Percentiles rank a stretch among this genome's conserved stretches.
These are phyloP conservation scores for Clivina fossor DNA, from an alignment of 2,888 invertebrate genomes.

Conservation along the genomic window DNA sequence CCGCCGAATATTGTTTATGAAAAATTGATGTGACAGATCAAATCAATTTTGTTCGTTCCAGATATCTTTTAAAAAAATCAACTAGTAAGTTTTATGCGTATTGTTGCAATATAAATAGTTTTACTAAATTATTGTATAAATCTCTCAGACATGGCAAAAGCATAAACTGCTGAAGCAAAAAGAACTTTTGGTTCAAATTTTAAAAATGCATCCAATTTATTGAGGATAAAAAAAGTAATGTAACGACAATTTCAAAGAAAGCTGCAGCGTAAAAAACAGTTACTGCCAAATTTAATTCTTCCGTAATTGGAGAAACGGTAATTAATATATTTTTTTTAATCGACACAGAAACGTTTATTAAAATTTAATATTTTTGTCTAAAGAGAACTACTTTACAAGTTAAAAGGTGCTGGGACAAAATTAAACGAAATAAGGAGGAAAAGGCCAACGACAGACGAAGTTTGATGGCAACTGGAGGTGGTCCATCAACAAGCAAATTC, in stretches of 20 bases:
- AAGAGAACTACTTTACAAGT: not conserved
- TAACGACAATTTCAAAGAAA: conserved; percentile 1
- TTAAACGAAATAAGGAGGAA: not conserved
- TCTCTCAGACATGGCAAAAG: not conserved
- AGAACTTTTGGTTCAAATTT: conserved; percentile 6
- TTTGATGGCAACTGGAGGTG: not conserved
- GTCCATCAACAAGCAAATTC: not conserved
- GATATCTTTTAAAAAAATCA: too few species aligned
- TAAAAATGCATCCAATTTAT: too few species aligned
- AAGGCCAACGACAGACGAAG: conserved; percentile 1
- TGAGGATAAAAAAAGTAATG: not conserved
- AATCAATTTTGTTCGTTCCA: too few species aligned
- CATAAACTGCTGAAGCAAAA: not conserved
- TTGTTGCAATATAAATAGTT: too few species aligned
- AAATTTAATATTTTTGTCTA: not conserved
- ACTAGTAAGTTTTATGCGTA: too few species aligned
- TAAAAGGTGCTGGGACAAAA: conserved; percentile 1
- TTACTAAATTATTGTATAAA: not conserved
- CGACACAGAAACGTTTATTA: too few species aligned
- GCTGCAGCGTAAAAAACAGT: not conserved
- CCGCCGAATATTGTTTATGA: too few species aligned
- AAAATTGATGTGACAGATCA: too few species aligned
- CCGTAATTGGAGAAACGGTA: not conserved
- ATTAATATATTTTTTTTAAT: not conserved
- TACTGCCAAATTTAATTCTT: not conserved